A percentile compares a stretch with the other conserved stretches of the same genome.
Conservation (phyloP, 1,140 invertebrate genomes). For the Arctopsyche grandis region DNA sequence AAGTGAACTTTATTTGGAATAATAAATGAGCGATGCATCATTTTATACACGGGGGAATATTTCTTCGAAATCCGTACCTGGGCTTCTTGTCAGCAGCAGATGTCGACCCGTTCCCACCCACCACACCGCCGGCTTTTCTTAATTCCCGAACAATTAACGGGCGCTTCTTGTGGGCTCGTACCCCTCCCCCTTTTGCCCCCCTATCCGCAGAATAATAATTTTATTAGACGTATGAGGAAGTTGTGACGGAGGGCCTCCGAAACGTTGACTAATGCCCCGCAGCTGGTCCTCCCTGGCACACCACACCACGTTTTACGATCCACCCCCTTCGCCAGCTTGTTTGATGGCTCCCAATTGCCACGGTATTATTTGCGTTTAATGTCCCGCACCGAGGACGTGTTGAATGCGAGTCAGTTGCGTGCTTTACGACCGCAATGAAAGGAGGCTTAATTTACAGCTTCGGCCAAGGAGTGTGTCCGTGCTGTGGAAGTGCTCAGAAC, state of each 20-base stretch:
- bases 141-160: slow-evolving; percentile 45
- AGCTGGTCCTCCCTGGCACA: slow-evolving; percentile 27
- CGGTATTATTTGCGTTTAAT: slow-evolving; percentile 46
- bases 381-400: slow-evolving; percentile 39
- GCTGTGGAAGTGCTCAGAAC: no score
- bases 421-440: slow-evolving; percentile 51
- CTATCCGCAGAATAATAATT: slow-evolving; percentile 45
- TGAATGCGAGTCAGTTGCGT: slow-evolving; percentile 40
- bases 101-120: slow-evolving; percentile 10
- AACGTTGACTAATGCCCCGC: slow-evolving; percentile 34
- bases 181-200: not conserved
- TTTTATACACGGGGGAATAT: no score
- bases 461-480: not conserved
- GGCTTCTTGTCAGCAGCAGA: not conserved
- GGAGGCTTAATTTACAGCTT: slow-evolving; percentile 21
- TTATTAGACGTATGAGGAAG: slow-evolving; percentile 45
- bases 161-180: not conserved
- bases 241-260: slow-evolving; percentile 1
- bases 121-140: slow-evolving; percentile 21
- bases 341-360: slow-evolving; percentile 44
- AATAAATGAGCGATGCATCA: no score
- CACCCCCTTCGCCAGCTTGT: not conserved
- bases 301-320: slow-evolving; percentile 18
- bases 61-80: no score
- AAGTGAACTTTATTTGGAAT: no score